phyloP scores from a whole-genome alignment of 2,797 vertebrate genomes.

The Acomys russatus region DNA sequence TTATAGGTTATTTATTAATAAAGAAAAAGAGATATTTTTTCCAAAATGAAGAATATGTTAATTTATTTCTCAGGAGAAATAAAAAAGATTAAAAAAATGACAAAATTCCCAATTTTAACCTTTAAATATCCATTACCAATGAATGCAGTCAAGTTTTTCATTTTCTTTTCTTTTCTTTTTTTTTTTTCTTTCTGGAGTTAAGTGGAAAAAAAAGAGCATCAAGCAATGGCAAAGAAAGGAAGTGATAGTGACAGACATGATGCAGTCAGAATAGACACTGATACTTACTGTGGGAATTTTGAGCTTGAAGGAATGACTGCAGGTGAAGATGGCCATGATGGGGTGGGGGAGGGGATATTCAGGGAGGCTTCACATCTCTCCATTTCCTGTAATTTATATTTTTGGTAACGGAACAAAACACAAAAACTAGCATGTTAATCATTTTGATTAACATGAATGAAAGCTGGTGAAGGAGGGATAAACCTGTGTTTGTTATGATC shows the following conservation, averaged over 20 bases:
- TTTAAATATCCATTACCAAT: background rate
- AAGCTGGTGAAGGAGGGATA: no score
- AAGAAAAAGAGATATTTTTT: background rate
- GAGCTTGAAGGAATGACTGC: background rate
- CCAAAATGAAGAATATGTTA: background rate
- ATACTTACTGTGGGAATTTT: background rate
- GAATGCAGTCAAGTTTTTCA: background rate
- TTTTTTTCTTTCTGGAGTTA: background rate
- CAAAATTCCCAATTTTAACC: background rate
- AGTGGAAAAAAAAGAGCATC: background rate
- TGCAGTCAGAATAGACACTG: background rate
- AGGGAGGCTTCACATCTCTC: background rate
- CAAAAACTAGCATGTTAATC: background rate
- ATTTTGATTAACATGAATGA: background rate
- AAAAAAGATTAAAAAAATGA: background rate
- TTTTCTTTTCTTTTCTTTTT: no score
- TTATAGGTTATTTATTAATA: background rate
- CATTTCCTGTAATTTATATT: background rate
- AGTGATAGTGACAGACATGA: no score
- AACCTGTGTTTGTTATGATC: no score
- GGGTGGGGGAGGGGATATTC: background rate
- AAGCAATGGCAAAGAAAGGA: background rate
- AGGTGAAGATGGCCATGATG: background rate
- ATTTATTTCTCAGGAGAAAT: background rate
- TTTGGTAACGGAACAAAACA: background rate